A percentile compares a stretch with the other conserved stretches of the same genome.
Conservation (phyloP, 2,113 vertebrate species). For the Atractosteus spatula region DNA sequence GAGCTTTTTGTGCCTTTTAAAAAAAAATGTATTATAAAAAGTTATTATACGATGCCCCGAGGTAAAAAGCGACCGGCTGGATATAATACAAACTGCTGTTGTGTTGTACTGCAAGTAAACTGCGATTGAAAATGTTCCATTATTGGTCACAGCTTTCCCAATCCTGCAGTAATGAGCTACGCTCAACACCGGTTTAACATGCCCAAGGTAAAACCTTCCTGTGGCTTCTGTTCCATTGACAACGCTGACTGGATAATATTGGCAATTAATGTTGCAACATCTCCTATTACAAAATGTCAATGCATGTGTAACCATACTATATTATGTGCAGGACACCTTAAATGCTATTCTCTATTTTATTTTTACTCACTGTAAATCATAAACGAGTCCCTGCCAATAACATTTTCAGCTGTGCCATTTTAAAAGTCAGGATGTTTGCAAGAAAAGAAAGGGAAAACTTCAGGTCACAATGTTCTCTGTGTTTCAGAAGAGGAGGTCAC, state of each 20-base stretch:
- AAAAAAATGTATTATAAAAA: constrained; percentile 26
- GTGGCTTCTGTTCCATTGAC: constrained; percentile 11
- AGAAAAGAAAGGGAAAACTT: too few species aligned
- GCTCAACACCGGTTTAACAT: not conserved
- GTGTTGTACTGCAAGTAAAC: constrained; percentile 29
- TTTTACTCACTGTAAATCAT: too few species aligned
- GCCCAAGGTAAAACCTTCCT: not conserved
- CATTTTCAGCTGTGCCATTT: too few species aligned
- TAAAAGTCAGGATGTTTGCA: too few species aligned
- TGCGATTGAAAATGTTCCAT: constrained; percentile 23
- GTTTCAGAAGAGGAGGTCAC: too few species aligned
- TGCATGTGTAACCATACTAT: too few species aligned
- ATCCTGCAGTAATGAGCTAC: constrained; percentile 24
- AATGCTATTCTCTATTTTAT: too few species aligned
- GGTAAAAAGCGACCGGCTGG: constrained; percentile 20
- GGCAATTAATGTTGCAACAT: too few species aligned
- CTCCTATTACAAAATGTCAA: too few species aligned
- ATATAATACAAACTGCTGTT: constrained; percentile 27
- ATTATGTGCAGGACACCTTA: too few species aligned
- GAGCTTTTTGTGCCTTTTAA: constrained; percentile 1
- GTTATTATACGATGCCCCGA: constrained; percentile 34
- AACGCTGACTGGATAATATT: not conserved
- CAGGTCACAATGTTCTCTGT: too few species aligned
- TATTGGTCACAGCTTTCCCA: constrained; percentile 15
- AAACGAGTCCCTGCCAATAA: too few species aligned